Conservation (phyloP, 2,888 invertebrate genomes). For the Busseola fusca region DNA sequence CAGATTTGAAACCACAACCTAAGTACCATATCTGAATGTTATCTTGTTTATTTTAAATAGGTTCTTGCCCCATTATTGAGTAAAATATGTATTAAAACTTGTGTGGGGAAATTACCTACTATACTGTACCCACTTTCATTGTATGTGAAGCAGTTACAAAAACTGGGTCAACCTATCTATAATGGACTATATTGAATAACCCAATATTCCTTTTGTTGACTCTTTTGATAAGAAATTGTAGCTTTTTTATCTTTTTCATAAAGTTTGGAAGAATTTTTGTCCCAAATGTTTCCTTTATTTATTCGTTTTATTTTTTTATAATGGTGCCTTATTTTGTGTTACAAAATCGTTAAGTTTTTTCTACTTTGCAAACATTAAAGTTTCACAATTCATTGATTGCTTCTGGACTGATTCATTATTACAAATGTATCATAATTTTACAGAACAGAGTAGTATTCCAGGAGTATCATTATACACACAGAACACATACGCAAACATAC, state of each 20-base stretch:
- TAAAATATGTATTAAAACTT: conserved; percentile 1
- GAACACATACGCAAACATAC: conserved; percentile 16
- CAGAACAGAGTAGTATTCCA: not conserved
- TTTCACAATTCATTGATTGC: not conserved
- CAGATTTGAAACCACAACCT: not conserved
- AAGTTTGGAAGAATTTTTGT: not conserved
- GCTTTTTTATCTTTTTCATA: conserved; percentile 13
- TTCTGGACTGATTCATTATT: conserved; percentile 1
- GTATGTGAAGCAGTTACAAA: conserved; percentile 2
- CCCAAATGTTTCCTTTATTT: not conserved
- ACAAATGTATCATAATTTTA: conserved; percentile 4
- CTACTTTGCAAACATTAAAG: not conserved
- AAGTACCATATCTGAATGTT: not conserved
- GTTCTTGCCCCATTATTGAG: not conserved
- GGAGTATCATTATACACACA: not conserved
- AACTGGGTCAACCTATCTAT: conserved; percentile 38
- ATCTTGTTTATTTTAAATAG: not conserved
- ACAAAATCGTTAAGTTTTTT: not conserved
- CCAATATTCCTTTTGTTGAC: conserved; percentile 27
- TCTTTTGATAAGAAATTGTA: conserved; percentile 22
- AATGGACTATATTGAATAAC: conserved; percentile 28
- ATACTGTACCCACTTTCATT: not conserved
- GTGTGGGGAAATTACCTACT: not conserved
- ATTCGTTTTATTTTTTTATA: not conserved
- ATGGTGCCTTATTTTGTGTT: not conserved